Evolutionary conservation across 2,888 invertebrate species (phyloP), one percentile per base, ranked within the genome.

Genomic region (Eupithecia subfuscata): DNA sequence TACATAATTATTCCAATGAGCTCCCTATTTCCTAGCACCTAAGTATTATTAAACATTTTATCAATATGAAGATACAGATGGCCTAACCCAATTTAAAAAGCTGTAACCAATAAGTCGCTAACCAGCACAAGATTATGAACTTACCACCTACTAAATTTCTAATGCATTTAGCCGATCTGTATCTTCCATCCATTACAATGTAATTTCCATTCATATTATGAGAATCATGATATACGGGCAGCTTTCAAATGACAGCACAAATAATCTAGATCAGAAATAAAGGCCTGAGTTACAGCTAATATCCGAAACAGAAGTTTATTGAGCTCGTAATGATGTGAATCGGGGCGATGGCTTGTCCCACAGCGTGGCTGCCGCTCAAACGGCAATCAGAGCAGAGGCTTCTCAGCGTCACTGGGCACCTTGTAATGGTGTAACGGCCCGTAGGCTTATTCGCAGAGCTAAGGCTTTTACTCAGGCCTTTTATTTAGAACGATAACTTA

Each of bases 361-460:
- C 76, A 71, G 70, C 65, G 30, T 16, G 34, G 64, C 64, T 8
- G 64, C 14, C 3, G 30, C 63, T 64, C 65, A 11, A 65, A n/a
- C 40, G 37, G 67, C 12, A 67, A 67, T 40, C 40, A 40, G 37
- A 37, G 40, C 67, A 40, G 67, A 40, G 34, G 37, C 68, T 30
- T 25, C 18, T 6, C 18, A 30, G 34, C 71, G 69, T 71, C 76
- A 69, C 71, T 65, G 67, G 71, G 71, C 76, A 65, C 74, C 76
- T 69, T 67, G 74, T 74, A 74, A 77, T 74, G 69, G 69, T 64
- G 69, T 77, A 77, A 74, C 74, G 74, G 76, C 69, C 74, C 69
- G 60, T 65, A 40, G 60, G 22, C 60, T 25, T 60, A 60, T 60
- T 60, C 60, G 60, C 22, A 25, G 60, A 60, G 60, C 22, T 22